Evolutionary conservation across 1,140 invertebrate genomes (phyloP), one percentile per base, ranked within the genome.

Genomic region (Ceratoteleas bidentatus): DNA sequence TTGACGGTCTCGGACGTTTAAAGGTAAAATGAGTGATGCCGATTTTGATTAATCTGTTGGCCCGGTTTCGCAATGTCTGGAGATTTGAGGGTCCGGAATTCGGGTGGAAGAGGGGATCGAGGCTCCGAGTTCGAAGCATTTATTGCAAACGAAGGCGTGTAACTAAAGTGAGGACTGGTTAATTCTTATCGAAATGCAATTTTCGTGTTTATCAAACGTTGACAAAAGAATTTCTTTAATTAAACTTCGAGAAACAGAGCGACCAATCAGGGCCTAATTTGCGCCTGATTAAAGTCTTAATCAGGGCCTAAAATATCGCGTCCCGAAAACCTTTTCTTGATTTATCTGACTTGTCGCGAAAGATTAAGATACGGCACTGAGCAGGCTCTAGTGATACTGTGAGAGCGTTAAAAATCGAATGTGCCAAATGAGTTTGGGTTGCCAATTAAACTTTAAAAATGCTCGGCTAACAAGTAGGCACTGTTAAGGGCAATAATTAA

Each of bases 171-270:
- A 53, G 32, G n/a, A 53, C 24, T 15, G n/a, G 2, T 14, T 50
- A 50, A 50, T 50, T 32, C n/a, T 54, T 65, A 54, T 65, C 38
- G n/a, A 43, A 40, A 24, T 6, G 0, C 47, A 15, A 54, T 54
- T 54, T 54, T 65, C 38, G 54, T 14, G 24, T 61, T 52, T 60
- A 72, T 72, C 57, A 50, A 11, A 10, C 14, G 32, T 50, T 54
- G 69, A 62, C 69, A 72, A 73, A 73, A 56, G 69, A 56, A 62
- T 57, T 34, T 45, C 38, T 56, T 64, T 73, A 64, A 73, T 73
- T 64, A 64, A 43, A 64, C 32, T 45, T 61, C 47, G 40, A 33
- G 36, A 64, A 73, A 73, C 15, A 15, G 49, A 73, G 33, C 60
- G 57, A 64, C 60, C 70, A 57, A 64, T 73, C 70, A 64, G 56